These are phyloP conservation scores for Ethmia dodecea DNA, from an alignment of 2,888 invertebrate genomes.

Conservation along the genomic window DNA sequence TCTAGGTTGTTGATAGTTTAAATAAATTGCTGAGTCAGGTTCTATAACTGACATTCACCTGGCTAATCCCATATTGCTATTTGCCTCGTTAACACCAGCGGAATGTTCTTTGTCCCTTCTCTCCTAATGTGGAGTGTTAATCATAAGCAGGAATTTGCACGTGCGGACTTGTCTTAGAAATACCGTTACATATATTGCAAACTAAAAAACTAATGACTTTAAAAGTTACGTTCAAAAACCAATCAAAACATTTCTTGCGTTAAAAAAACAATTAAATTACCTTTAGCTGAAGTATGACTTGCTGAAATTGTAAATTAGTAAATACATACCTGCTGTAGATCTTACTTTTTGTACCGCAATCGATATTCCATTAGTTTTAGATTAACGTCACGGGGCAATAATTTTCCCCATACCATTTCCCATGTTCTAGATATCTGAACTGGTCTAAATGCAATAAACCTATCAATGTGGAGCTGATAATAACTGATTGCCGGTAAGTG, in stretches of 20 bases:
- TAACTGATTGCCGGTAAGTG: conserved; percentile 12
- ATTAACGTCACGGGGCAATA: conserved; percentile 19
- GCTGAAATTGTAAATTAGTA: too few relatives aligned
- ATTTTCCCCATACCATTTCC: conserved; percentile 29
- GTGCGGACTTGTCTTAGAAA: conserved; percentile 18
- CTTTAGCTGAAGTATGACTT: too few relatives aligned
- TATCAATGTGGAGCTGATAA: conserved; percentile 7
- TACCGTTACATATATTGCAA: conserved; percentile 1
- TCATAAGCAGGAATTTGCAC: conserved; percentile 28
- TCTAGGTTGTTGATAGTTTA: too few relatives aligned
- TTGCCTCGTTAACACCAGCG: neutral
- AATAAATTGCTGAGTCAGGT: too few relatives aligned
- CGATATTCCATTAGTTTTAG: too few relatives aligned
- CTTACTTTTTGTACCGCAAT: too few relatives aligned
- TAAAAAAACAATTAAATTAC: too few relatives aligned
- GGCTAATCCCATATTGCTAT: too few relatives aligned
- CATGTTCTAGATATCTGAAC: conserved; percentile 30
- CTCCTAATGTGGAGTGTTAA: conserved; percentile 23
- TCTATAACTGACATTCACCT: too few relatives aligned
- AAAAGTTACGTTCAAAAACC: neutral
- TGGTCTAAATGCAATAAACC: conserved; percentile 11
- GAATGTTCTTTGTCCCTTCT: conserved; percentile 25
- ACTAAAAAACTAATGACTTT: neutral
- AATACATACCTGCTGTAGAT: too few relatives aligned
- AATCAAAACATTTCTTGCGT: too few relatives aligned